Conservation (phyloP, 2,113 vertebrate species). For the Propithecus coquereli region DNA sequence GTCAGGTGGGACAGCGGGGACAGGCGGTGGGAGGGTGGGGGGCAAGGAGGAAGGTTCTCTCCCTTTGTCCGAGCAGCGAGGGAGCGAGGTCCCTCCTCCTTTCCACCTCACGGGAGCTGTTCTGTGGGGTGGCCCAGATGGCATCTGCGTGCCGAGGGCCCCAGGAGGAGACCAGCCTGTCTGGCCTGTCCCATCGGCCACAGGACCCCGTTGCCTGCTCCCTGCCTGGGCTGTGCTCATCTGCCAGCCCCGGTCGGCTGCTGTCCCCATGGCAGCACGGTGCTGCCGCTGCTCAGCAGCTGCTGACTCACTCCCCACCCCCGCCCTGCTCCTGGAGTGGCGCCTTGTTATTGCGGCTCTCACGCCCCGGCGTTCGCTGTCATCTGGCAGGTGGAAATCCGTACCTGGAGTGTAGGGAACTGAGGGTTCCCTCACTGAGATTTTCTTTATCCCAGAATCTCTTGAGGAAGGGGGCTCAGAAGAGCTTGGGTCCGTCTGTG, state of each 20-base stretch:
- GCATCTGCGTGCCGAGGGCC: not conserved
- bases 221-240: not conserved
- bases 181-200: not conserved
- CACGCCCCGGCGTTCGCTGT: not conserved
- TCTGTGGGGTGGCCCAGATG: rapidly evolving
- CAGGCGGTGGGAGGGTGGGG: rapidly evolving
- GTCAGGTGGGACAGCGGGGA: constrained; percentile 68
- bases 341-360: not conserved
- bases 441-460: not conserved
- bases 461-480: not conserved
- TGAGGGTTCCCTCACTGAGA: not conserved
- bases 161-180: not conserved
- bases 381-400: not conserved
- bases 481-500: not conserved
- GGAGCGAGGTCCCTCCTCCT: not conserved
- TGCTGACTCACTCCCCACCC: not conserved
- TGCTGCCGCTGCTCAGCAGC: not conserved
- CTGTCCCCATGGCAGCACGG: no score
- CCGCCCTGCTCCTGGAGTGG: not conserved
- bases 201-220: rapidly evolving
- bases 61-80: rapidly evolving
- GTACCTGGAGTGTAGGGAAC: not conserved
- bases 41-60: not conserved
- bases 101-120: not conserved
- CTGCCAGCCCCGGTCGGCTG: not conserved